Evolutionary conservation across 2,888 invertebrate species (phyloP), one percentile per base, ranked within the genome.

Genomic region (Scaptodrosophila latifasciaeformis): DNA sequence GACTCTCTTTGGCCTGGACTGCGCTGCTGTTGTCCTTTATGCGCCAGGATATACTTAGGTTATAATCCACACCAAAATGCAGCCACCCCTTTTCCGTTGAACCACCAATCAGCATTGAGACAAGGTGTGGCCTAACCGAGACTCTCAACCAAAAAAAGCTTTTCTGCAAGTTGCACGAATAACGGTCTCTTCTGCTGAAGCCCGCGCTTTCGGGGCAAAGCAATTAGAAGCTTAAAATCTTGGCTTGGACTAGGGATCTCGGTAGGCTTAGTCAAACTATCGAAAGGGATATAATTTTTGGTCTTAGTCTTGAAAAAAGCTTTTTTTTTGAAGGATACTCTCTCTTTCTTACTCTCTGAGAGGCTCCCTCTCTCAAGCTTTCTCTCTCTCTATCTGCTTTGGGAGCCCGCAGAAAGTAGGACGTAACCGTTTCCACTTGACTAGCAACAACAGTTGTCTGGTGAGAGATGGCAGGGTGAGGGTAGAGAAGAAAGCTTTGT

Each of bases 51-150:
- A 70, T 67, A 69, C 69, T 75, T 79, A 71, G 72, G 70, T 65
- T 76, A 81, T 84, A 84, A 82, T 81, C 83, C 80, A 60, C 72
- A 74, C 70, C 67, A 66, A 69, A 53, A 54, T 43, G 56, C 64
- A 65, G 46, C 76, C 84, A 82, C 83, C 80, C 84, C 78, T 82
- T 82, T 80, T 80, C 72, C 77, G 80, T 70, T 65, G 60, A 67
- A 67, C 65, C 76, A 79, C 85, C 85, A 85, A 85, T 85, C 84
- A 85, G 82, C 78, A 70, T 68, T 75, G 74, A 83, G 83, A 69
- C 78, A 82, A 82, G 85, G 85, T 85, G 82, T 82, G 82, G 82
- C 82, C 80, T 70, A 60, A 24, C 27, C 9, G 10, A 5, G 10
- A 57, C 52, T 31, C 31, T 42, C 19, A 47, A 34, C 12, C 31